A percentile compares a stretch with the other conserved stretches of the same genome.
phyloP scores from a whole-genome alignment of 2,797 vertebrate genomes.

The Craterocephalus amniculus region DNA sequence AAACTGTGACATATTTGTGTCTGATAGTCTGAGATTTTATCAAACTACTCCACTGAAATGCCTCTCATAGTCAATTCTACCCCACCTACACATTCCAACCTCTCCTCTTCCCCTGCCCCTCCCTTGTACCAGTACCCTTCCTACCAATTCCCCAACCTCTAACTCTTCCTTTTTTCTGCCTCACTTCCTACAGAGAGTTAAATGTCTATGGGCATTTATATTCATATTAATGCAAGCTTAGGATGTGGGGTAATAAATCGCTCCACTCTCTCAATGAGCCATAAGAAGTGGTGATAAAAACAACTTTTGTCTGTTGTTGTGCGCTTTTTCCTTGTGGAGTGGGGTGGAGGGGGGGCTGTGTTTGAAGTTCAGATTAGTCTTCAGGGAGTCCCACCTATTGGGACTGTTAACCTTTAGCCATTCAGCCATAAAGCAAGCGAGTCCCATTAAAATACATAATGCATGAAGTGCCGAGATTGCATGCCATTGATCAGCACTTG shows the following conservation, averaged over 20 bases:
- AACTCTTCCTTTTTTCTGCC: constrained; percentile 66
- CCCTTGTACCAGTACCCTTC: constrained; percentile 40
- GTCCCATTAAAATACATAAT: constrained; percentile 93
- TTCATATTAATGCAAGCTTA: constrained; percentile 85
- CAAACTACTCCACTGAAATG: constrained; percentile 15
- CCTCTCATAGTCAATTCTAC: constrained; percentile 24
- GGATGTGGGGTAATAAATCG: constrained; percentile 83
- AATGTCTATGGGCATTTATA: constrained; percentile 82
- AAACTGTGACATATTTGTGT: constrained; percentile 46
- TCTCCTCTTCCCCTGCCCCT: constrained; percentile 18
- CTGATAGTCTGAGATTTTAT: constrained; percentile 48
- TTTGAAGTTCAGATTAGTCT: constrained; percentile 87
- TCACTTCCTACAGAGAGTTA: constrained; percentile 69
- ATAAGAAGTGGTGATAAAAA: constrained; percentile 74
- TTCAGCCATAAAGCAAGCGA: constrained; percentile 89
- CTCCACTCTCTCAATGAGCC: constrained; percentile 75
- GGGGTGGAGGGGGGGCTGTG: constrained; percentile 64
- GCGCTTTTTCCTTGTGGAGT: constrained; percentile 78
- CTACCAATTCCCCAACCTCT: constrained; percentile 61
- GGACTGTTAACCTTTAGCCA: constrained; percentile 92
- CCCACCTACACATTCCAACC: constrained; percentile 39
- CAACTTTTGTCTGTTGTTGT: constrained; percentile 83
- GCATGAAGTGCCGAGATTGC: constrained; percentile 91
- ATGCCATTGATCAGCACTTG: constrained; percentile 95
- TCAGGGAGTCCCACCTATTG: constrained; percentile 86